Evolutionary conservation across 2,113 vertebrate genomes (phyloP), one percentile per base, ranked within the genome.

Genomic region (Dryoscopus gambensis): DNA sequence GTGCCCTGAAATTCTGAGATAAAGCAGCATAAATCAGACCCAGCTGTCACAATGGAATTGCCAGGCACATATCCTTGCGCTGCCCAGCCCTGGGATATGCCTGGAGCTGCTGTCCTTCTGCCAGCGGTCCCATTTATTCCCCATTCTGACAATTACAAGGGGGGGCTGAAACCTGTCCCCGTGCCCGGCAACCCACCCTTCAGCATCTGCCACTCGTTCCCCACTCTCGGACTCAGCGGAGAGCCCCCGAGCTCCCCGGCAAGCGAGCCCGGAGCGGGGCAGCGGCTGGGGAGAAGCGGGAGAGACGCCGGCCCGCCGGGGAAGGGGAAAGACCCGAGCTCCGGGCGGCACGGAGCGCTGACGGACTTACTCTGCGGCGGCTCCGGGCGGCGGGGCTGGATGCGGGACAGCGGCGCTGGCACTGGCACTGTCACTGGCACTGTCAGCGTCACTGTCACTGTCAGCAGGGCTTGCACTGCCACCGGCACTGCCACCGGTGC

Each of bases 321-420:
- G 15, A 64, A n/a, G 28, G 15, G 50, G 39, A 23, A 10, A 42
- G 84, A 22, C 6, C 49, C n/a, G 50, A 71, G 73, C 18, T 8
- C 9, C 5, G 33, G 63, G 49, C 10, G 33, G 30, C 53, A 21
- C 56, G 46, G 13, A 56, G 52, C 39, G 42, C 14, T 15, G 22
- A 5, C 78, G 5, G 64, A 87, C 96, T 97, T 94, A 97, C 97
- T 23, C 1, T 13, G 77, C 71, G 6, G 82, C 63, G n/a, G 84
- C 6, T 84, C 68, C 20, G 18, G 35, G 35, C 74, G 30, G 65
- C 53, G 59, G 42, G 52, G 52, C 86, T 42, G 86, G 59, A 10
- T 5, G 31, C 25, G 57, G 60, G 17, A 33, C 49, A 11, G 13
- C 24, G 12, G 27, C 13, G 7, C 53, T 33, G 31, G 11, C 31